Evolutionary conservation across 2,113 vertebrate species (phyloP).

Genomic region (Thamnaconus septentrionalis): DNA sequence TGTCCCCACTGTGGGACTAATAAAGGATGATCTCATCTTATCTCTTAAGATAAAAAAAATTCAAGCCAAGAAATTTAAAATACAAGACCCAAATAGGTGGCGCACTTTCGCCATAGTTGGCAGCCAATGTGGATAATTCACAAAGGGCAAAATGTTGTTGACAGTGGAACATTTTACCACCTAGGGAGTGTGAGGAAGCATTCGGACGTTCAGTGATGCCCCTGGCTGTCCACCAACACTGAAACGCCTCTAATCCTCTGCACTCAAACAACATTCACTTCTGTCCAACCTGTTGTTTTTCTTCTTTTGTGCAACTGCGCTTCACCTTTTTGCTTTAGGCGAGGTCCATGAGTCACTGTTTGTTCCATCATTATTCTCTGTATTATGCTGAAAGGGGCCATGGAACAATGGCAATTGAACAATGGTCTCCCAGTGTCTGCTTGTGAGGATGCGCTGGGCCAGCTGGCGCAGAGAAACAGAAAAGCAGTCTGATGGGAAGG

Average conservation of each 20-base stretch:
- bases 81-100: too few species aligned
- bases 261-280: constrained; percentile 2
- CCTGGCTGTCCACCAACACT: constrained; percentile 10
- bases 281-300: not conserved
- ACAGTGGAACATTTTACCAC: constrained; percentile 37
- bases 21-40: too few species aligned
- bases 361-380: constrained; percentile 10
- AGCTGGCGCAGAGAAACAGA: constrained; percentile 11
- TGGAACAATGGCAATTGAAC: not conserved
- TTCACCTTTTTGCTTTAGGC: constrained; percentile 18
- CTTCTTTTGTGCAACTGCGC: constrained; percentile 11
- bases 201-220: constrained; percentile 20
- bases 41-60: too few species aligned
- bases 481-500: constrained; percentile 5
- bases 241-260: not conserved
- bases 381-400: constrained; percentile 12
- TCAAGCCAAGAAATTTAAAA: too few species aligned
- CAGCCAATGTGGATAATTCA: constrained; percentile 46
- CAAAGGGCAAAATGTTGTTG: constrained; percentile 58
- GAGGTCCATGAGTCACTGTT: constrained; percentile 9
- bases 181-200: constrained; percentile 43
- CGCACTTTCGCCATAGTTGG: not conserved
- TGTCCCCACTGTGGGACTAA: too few species aligned
- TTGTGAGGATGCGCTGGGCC: too few species aligned
- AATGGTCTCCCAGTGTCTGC: constrained; percentile 12